Evolutionary conservation across 1,140 invertebrate species (phyloP), one percentile per base, ranked within the genome.

Genomic region (Dryas iulia): DNA sequence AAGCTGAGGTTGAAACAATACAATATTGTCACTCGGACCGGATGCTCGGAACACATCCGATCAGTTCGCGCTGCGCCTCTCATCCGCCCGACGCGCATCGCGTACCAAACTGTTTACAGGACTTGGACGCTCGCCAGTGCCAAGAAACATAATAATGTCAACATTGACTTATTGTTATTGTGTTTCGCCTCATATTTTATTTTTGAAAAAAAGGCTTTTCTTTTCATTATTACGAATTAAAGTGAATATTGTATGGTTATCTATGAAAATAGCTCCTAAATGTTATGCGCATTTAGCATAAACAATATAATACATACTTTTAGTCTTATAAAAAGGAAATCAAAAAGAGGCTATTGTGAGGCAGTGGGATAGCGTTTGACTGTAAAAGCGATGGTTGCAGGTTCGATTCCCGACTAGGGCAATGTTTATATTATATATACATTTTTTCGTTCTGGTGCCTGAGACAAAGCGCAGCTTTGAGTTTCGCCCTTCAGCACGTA

Each of bases 11-110:
- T 47, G 2, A 21, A 47, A 47, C 8, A 47, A 47, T 47, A 47
- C 7, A 47, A 47, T 10, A 47, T 10, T 10, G 35, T 6, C 30
- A 10, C 7, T 47, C 18, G 14, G 39, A 21, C 14, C 14, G 18
- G 26, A 28, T n/a, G 6, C 6, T 28, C 28, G 57, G 25, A 83
- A 81, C 77, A 64, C 56, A 66, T 77, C 76, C 77, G 78, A 66
- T 74, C 74, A 78, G 72, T 47, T 69, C 54, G 59, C 59, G 33
- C 66, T 74, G 69, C 74, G 70, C 59, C 61, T 65, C 70, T 24
- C 59, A 35, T 59, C 65, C 62, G 61, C 62, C 14, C 39, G 23
- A 14, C 59, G 58, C 66, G 65, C 39, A 64, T 72, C 78, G 59
- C 72, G 66, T 47, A 75, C 12, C 52, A 62, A 62, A 56, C 56